These are phyloP conservation scores for Hydropsyche betteni DNA, from an alignment of 2,888 invertebrate genomes.

Conservation along the genomic window DNA sequence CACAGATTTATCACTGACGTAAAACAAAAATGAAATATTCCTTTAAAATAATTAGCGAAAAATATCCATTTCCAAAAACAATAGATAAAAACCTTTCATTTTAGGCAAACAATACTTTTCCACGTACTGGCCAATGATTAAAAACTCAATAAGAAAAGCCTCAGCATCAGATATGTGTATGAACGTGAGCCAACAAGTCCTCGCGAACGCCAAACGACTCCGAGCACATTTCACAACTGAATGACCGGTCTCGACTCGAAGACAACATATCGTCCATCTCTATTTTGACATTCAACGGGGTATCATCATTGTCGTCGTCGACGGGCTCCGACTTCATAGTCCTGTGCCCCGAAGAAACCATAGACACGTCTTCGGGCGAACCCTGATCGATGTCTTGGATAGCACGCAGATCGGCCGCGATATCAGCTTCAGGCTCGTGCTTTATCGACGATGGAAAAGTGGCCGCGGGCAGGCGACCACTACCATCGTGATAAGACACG, in stretches of 20 bases:
- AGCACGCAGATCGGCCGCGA: slow-evolving; percentile 61
- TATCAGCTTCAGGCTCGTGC: slow-evolving; percentile 60
- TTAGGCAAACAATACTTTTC: too few relatives aligned
- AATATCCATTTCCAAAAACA: too few relatives aligned
- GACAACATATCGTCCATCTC: slow-evolving; percentile 59
- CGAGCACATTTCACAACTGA: slow-evolving; percentile 85
- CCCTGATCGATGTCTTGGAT: slow-evolving; percentile 52
- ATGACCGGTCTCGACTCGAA: slow-evolving; percentile 68
- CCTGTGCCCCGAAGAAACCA: not conserved
- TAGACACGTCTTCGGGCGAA: not conserved
- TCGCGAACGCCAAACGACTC: slow-evolving; percentile 78
- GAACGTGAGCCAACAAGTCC: slow-evolving; percentile 77
- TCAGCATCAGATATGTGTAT: slow-evolving; percentile 75
- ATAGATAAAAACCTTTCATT: too few relatives aligned
- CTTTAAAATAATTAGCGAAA: too few relatives aligned
- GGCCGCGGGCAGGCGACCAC: slow-evolving; percentile 47
- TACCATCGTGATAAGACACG: slow-evolving; percentile 65
- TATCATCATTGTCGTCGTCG: not conserved
- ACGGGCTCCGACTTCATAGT: slow-evolving; percentile 51
- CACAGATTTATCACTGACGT: too few relatives aligned
- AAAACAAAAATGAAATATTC: too few relatives aligned
- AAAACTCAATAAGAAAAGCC: not conserved
- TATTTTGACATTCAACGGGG: slow-evolving; percentile 56
- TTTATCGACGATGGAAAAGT: slow-evolving; percentile 47
- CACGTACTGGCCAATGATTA: not conserved